phyloP scores from a whole-genome alignment of 2,797 vertebrate genomes.

The Halcyon smyrnensis region DNA sequence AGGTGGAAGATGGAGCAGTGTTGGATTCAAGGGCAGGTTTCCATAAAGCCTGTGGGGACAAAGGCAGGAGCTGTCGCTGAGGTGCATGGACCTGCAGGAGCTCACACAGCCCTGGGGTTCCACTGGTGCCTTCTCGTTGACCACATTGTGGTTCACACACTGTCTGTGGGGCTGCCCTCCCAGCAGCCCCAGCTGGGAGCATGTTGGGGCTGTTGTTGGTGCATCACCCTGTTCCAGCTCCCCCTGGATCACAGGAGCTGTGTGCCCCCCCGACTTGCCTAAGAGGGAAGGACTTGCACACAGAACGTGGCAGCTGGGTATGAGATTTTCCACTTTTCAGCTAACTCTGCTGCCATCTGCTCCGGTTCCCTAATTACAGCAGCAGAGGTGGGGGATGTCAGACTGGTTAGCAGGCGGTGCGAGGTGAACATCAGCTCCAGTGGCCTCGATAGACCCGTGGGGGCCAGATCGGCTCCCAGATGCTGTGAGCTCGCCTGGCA shows the following conservation, averaged over 20 bases:
- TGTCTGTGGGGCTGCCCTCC: rapidly evolving
- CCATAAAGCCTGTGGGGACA: not conserved
- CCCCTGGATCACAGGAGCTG: not conserved
- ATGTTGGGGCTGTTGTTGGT: rapidly evolving
- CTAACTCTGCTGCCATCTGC: conserved; percentile 22
- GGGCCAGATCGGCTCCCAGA: not conserved
- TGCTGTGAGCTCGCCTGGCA: not conserved
- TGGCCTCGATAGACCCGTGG: not conserved
- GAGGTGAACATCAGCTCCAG: not conserved
- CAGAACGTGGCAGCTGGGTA: not conserved
- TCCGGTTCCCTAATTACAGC: not conserved
- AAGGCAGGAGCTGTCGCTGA: not conserved
- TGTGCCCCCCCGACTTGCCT: not conserved
- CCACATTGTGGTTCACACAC: not conserved
- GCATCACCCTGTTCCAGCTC: not conserved
- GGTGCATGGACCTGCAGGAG: not conserved
- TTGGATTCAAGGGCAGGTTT: not conserved
- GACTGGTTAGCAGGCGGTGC: not conserved
- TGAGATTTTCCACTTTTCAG: not conserved
- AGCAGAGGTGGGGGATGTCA: not conserved
- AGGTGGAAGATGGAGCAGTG: not conserved
- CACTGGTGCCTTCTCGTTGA: rapidly evolving
- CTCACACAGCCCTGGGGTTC: not conserved
- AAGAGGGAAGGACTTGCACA: not conserved
- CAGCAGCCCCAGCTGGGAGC: not conserved